Conservation (phyloP, 2,888 invertebrate species). For the Branchinecta sandiegonensis region DNA sequence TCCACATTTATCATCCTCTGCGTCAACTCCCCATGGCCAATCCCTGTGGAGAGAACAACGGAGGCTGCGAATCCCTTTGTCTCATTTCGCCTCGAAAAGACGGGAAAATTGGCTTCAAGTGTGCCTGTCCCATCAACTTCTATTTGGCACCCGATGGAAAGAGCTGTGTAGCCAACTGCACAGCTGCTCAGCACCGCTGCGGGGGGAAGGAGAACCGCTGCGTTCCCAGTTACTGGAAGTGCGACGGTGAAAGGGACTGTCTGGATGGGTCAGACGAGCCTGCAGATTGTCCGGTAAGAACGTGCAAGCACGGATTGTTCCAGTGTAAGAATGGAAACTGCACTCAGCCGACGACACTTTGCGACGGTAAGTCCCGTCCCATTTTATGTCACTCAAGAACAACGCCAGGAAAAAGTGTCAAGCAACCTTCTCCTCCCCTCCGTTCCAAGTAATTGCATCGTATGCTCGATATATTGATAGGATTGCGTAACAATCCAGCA, state of each 20-base stretch:
- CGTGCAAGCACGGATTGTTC: conserved; percentile 73
- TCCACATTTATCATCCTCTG: conserved; percentile 79
- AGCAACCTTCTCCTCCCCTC: too few relatives aligned
- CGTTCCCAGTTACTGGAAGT: conserved; percentile 66
- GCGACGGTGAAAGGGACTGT: conserved; percentile 81
- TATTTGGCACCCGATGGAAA: conserved; percentile 57
- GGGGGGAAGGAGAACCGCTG: conserved; percentile 53
- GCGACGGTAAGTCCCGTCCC: conserved; percentile 49
- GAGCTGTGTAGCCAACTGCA: conserved; percentile 89
- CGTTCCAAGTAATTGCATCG: too few relatives aligned
- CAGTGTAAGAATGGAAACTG: conserved; percentile 87
- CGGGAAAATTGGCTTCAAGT: conserved; percentile 60
- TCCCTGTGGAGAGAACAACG: conserved; percentile 83
- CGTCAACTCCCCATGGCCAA: conserved; percentile 69
- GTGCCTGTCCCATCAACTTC: conserved; percentile 92
- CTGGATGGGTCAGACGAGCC: conserved; percentile 84
- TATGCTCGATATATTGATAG: too few relatives aligned
- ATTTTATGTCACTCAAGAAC: too few relatives aligned
- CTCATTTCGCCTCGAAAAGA: conserved; percentile 57
- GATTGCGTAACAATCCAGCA: too few relatives aligned
- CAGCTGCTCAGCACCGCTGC: conserved; percentile 66
- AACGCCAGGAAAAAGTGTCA: too few relatives aligned
- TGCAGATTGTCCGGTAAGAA: conserved; percentile 60
- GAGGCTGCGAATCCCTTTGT: conserved; percentile 90
- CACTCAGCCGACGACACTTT: conserved; percentile 78